Conservation (phyloP, 2,888 invertebrate genomes). For the Latrodectus elegans region DNA sequence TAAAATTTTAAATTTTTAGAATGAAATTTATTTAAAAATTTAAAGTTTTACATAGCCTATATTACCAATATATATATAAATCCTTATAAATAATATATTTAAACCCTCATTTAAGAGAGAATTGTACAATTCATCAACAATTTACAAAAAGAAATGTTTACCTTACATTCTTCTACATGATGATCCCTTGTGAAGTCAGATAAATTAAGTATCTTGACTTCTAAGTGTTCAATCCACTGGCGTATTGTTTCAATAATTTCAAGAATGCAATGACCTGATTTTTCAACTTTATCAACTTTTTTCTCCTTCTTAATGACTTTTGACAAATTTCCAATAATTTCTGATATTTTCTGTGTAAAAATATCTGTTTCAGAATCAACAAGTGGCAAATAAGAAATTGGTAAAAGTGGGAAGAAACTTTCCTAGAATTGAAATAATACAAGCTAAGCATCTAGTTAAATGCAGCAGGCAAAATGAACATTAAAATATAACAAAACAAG, state of each 20-base stretch:
- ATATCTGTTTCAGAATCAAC: slow-evolving; percentile 51
- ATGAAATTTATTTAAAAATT: too few relatives aligned
- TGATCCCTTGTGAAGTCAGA: slow-evolving; percentile 10
- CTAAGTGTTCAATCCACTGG: slow-evolving; percentile 50
- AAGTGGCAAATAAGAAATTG: slow-evolving; percentile 9
- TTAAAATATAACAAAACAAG: background rate
- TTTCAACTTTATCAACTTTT: background rate
- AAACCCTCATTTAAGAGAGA: too few relatives aligned
- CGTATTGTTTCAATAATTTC: slow-evolving; percentile 28
- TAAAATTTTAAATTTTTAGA: background rate
- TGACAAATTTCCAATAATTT: slow-evolving; percentile 19
- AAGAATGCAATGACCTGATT: slow-evolving; percentile 19
- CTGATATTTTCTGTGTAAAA: slow-evolving; percentile 51
- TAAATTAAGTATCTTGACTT: slow-evolving; percentile 34
- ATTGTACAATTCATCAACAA: background rate
- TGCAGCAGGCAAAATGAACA: background rate
- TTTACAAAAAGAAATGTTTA: background rate
- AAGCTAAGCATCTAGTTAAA: too few relatives aligned
- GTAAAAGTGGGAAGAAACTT: slow-evolving; percentile 30
- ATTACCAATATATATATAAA: too few relatives aligned
- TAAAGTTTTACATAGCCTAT: too few relatives aligned
- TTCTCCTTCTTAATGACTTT: background rate
- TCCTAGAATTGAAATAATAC: slow-evolving; percentile 45
- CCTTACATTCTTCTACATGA: slow-evolving; percentile 33
- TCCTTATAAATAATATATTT: too few relatives aligned